Conservation (phyloP, 2,113 vertebrate genomes). For the Colistium nudipinnis region DNA sequence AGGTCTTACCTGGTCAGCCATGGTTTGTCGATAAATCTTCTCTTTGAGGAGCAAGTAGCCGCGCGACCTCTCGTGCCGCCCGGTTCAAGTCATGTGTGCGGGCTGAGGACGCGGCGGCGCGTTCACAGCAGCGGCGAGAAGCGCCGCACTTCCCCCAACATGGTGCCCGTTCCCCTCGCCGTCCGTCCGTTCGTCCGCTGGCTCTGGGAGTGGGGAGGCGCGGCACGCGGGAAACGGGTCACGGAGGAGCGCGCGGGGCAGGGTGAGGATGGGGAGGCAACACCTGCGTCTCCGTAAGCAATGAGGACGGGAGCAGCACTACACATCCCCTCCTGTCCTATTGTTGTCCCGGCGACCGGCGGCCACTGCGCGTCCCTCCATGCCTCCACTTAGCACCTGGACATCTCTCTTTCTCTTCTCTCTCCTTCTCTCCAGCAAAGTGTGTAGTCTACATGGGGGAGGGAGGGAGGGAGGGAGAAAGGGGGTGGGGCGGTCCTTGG, state of each 20-base stretch:
- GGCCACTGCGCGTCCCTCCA: conserved; percentile 22
- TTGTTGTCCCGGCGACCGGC: conserved; percentile 41
- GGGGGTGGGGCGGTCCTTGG: too few species aligned
- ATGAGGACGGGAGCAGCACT: conserved; percentile 1
- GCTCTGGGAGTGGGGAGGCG: conserved; percentile 14
- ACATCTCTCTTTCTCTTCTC: conserved; percentile 40
- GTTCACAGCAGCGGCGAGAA: conserved; percentile 40
- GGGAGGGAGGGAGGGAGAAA: too few species aligned
- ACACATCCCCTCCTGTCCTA: conserved; percentile 13
- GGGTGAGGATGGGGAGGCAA: conserved; percentile 10
- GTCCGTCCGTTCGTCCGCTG: neutral
- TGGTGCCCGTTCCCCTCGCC: conserved; percentile 15
- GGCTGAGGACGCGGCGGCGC: conserved; percentile 45
- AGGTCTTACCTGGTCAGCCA: conserved; percentile 82
- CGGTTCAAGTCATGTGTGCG: conserved; percentile 68
- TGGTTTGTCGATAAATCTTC: conserved; percentile 63
- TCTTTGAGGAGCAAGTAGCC: conserved; percentile 56
- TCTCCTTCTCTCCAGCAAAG: neutral
- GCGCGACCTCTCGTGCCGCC: conserved; percentile 27
- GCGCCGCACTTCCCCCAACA: conserved; percentile 42
- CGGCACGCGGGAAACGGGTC: conserved; percentile 22
- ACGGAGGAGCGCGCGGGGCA: conserved; percentile 1
- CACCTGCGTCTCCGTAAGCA: conserved; percentile 53
- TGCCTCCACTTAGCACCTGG: conserved; percentile 60
- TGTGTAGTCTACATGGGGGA: neutral